phyloP scores from a whole-genome alignment of 2,113 vertebrate species.

The Melanotaenia duboulayi region DNA sequence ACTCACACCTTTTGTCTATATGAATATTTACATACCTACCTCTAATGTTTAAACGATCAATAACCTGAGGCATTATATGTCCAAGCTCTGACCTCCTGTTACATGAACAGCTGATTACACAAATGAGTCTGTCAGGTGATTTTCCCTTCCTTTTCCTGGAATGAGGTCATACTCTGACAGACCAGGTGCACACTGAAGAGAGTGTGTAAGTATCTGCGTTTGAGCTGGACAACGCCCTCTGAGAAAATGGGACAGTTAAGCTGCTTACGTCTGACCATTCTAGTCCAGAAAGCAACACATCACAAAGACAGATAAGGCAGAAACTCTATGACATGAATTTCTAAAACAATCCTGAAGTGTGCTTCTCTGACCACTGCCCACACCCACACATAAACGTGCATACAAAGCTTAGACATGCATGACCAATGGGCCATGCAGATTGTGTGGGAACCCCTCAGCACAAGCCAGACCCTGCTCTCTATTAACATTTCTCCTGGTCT shows the following conservation, averaged over 20 bases:
- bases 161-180: constrained; percentile 75
- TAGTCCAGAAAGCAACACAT: constrained; percentile 6
- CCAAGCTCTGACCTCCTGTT: constrained; percentile 53
- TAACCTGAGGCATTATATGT: constrained; percentile 53
- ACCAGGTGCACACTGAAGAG: constrained; percentile 47
- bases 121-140: constrained; percentile 75
- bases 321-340: constrained; percentile 8
- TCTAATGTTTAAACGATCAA: constrained; percentile 33
- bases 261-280: constrained; percentile 37
- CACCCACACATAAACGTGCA: constrained; percentile 30
- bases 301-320: not conserved
- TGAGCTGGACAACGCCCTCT: constrained; percentile 48
- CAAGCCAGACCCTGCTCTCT: constrained; percentile 35
- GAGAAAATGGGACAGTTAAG: constrained; percentile 28
- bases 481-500: constrained; percentile 26
- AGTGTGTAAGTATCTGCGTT: constrained; percentile 13
- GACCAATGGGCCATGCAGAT: constrained; percentile 44
- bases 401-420: constrained; percentile 38
- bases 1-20: constrained; percentile 8
- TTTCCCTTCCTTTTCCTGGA: constrained; percentile 70
- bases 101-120: constrained; percentile 77
- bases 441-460: constrained; percentile 38
- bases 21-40: constrained; percentile 2
- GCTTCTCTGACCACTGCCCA: not conserved
- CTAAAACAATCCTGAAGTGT: constrained; percentile 16